Conservation (phyloP, 2,113 vertebrate species). For the Paradisaea rubra region DNA sequence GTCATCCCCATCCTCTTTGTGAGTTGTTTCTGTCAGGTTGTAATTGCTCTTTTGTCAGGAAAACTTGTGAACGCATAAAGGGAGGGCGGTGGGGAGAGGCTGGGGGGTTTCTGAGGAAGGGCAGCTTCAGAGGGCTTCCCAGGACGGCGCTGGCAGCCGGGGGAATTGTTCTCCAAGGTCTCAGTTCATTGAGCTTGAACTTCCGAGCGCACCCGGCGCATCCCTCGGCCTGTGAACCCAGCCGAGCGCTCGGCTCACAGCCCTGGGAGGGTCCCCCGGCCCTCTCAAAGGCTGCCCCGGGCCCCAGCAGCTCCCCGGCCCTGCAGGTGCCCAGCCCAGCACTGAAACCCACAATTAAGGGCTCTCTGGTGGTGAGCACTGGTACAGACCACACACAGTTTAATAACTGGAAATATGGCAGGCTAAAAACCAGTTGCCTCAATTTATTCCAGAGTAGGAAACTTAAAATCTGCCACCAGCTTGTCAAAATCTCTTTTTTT, state of each 20-base stretch:
- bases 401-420: neutral
- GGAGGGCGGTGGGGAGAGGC: neutral
- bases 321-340: neutral
- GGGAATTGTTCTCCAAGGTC: slow-evolving; percentile 37
- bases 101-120: neutral
- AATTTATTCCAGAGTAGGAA: neutral
- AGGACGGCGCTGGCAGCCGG: neutral
- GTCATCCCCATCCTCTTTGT: slow-evolving; percentile 45
- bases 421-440: neutral
- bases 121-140: neutral
- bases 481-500: neutral
- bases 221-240: slow-evolving; percentile 5
- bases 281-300: neutral
- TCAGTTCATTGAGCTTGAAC: slow-evolving; percentile 62
- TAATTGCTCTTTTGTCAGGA: slow-evolving; percentile 62
- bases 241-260: neutral
- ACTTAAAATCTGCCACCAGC: neutral
- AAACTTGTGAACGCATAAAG: neutral
- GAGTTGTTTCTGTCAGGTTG: neutral
- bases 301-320: neutral
- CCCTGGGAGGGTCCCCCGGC: neutral
- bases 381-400: neutral
- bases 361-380: neutral
- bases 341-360: neutral
- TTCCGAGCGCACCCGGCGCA: neutral